Evolutionary conservation across 2,888 invertebrate species (phyloP).

Genomic region (Trichopria drosophilae): DNA sequence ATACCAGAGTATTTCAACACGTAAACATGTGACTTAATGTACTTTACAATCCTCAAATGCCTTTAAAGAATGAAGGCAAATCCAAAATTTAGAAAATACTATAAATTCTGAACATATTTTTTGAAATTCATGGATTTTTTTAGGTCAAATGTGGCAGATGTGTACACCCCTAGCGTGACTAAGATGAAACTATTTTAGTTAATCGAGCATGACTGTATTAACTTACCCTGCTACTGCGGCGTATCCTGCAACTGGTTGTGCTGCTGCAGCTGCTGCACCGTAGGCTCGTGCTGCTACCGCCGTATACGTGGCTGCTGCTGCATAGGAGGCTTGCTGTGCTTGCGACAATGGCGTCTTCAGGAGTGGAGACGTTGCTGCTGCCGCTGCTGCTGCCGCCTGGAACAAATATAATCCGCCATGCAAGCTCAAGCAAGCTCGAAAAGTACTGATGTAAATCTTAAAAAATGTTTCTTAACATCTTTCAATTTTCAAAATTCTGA

Average conservation of each 20-base stretch:
- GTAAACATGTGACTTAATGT: no score
- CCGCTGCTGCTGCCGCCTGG: constrained; percentile 70
- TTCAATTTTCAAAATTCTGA: no score
- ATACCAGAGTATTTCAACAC: no score
- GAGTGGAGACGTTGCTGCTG: constrained; percentile 77
- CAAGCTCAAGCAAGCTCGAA: constrained; percentile 57
- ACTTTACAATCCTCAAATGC: no score
- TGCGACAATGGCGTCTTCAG: constrained; percentile 81
- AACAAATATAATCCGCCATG: constrained; percentile 56
- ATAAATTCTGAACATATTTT: no score
- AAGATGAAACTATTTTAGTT: background rate
- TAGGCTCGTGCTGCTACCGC: constrained; percentile 84
- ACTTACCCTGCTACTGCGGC: constrained; percentile 72
- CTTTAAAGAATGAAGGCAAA: no score
- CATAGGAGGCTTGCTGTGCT: constrained; percentile 85
- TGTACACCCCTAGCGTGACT: no score
- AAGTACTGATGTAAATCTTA: constrained; percentile 45
- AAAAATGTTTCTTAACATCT: no score
- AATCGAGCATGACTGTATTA: no score
- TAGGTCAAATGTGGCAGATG: no score
- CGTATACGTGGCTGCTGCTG: constrained; percentile 85
- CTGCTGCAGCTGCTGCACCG: constrained; percentile 74
- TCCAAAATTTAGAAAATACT: no score
- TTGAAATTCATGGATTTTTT: no score
- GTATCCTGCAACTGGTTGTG: constrained; percentile 73